These are phyloP conservation scores for Hylomyscus alleni DNA, from an alignment of 2,797 vertebrate species.

Conservation along the genomic window DNA sequence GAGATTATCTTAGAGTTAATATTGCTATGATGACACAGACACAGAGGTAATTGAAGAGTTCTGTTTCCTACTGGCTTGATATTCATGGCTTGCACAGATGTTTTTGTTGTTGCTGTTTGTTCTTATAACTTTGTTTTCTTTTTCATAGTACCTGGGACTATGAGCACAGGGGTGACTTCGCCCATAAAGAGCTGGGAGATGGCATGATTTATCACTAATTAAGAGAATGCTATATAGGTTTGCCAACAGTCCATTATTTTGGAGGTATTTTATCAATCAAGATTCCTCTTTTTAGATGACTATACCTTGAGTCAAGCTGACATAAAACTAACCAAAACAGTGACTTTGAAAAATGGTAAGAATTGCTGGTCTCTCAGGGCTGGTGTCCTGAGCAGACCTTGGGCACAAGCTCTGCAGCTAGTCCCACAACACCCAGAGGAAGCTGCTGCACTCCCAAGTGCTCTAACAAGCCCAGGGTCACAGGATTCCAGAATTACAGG, in stretches of 20 bases:
- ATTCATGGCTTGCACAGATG: background rate
- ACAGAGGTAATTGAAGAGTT: background rate
- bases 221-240: background rate
- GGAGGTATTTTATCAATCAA: background rate
- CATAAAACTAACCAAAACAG: background rate
- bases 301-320: background rate
- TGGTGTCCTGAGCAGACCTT: no score
- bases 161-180: background rate
- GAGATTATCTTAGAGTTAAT: background rate
- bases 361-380: no score
- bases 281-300: background rate
- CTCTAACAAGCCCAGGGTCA: no score
- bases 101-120: background rate
- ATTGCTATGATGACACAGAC: no score
- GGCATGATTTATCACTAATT: background rate
- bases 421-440: no score
- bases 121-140: background rate
- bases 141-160: background rate
- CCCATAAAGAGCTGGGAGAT: accelerated
- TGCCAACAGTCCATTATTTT: background rate
- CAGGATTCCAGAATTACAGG: no score
- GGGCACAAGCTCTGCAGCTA: no score
- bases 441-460: no score
- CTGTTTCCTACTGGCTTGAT: background rate
- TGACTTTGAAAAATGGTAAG: background rate